Percentiles rank a stretch among this genome's conserved stretches.
These are phyloP conservation scores for Papilio machaon DNA, from an alignment of 1,140 invertebrate species.

Conservation along the genomic window DNA sequence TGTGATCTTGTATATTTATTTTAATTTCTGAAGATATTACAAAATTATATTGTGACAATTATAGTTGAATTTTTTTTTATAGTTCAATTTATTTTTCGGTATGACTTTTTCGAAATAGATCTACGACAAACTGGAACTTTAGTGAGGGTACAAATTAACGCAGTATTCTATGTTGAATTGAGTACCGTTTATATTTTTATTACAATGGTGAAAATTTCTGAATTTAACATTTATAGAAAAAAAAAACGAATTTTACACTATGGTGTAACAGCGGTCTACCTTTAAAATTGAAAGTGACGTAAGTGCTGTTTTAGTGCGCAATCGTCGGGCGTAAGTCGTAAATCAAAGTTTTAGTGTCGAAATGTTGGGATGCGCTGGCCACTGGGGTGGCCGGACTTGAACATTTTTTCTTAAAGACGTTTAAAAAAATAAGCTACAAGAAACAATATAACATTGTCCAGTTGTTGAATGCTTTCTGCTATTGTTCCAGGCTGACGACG, in stretches of 20 bases:
- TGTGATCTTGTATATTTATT: neutral
- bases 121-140: too few species aligned
- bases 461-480: constrained; percentile 61
- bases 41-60: neutral
- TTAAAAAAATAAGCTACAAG: constrained; percentile 67
- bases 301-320: constrained; percentile 80
- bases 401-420: constrained; percentile 60
- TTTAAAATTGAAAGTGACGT: constrained; percentile 82
- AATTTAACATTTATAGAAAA: neutral
- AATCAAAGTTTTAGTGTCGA: constrained; percentile 81
- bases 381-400: constrained; percentile 73
- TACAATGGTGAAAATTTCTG: neutral
- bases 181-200: neutral
- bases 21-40: neutral
- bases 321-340: constrained; percentile 78
- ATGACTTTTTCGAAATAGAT: too few species aligned
- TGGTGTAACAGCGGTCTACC: constrained; percentile 64
- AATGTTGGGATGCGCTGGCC: constrained; percentile 79
- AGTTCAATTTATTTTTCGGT: neutral
- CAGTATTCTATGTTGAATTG: too few species aligned
- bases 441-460: constrained; percentile 77
- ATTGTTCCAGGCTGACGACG: constrained; percentile 70
- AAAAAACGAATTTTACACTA: constrained; percentile 50
- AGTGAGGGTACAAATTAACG: too few species aligned
- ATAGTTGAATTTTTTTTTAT: neutral